Evolutionary conservation across 2,113 vertebrate genomes (phyloP).

Genomic region (Percopsis transmontana): DNA sequence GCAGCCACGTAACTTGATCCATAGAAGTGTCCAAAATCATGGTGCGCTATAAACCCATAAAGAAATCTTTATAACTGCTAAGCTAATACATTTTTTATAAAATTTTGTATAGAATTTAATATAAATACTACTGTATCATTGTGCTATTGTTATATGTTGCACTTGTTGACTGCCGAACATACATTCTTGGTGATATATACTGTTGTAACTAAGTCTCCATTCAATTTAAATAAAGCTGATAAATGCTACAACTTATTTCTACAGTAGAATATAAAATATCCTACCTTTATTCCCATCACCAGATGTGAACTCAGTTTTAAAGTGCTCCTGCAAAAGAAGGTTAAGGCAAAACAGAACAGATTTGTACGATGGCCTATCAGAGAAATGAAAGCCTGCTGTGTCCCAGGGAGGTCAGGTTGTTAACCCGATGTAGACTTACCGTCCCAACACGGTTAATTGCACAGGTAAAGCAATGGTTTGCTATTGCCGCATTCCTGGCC

Average conservation of each 20-base stretch:
- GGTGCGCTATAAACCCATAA: slow-evolving; percentile 80
- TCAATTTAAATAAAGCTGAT: too few relatives aligned
- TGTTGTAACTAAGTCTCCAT: background rate
- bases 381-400: background rate
- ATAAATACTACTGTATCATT: too few relatives aligned
- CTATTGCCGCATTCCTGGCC: slow-evolving; percentile 94
- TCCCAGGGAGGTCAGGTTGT: background rate
- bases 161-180: too few relatives aligned
- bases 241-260: background rate
- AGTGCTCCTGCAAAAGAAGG: slow-evolving; percentile 82
- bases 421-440: slow-evolving; percentile 67
- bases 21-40: slow-evolving; percentile 91
- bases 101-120: too few relatives aligned
- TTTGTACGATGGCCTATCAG: background rate
- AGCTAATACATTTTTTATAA: background rate
- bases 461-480: slow-evolving; percentile 95
- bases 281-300: slow-evolving; percentile 91
- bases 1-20: slow-evolving; percentile 93
- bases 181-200: too few relatives aligned
- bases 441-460: slow-evolving; percentile 94
- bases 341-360: background rate
- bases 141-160: too few relatives aligned
- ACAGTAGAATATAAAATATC: background rate
- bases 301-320: slow-evolving; percentile 92
- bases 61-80: slow-evolving; percentile 1